Evolutionary conservation across 2,888 invertebrate genomes (phyloP).

Genomic region (Stegophylla sp.): DNA sequence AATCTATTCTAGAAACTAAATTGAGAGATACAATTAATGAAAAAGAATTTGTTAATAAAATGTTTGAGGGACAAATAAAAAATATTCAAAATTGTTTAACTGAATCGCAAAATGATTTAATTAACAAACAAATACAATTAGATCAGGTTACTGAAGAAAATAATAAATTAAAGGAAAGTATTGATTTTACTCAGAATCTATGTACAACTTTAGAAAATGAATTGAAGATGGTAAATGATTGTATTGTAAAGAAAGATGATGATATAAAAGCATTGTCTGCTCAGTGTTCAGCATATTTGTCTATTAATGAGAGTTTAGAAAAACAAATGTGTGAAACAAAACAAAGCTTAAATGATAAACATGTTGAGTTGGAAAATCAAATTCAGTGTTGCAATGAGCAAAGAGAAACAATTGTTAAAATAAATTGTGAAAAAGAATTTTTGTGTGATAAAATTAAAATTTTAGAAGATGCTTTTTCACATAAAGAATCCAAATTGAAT

Average conservation of each 20-base stretch:
- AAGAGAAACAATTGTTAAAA: slow-evolving; percentile 5
- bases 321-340: slow-evolving; percentile 27
- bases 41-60: not conserved
- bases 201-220: slow-evolving; percentile 22
- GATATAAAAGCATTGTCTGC: not conserved
- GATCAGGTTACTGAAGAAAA: slow-evolving; percentile 27
- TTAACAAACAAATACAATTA: slow-evolving; percentile 19
- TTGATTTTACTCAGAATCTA: slow-evolving; percentile 2
- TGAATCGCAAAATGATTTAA: slow-evolving; percentile 16
- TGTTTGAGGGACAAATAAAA: slow-evolving; percentile 10
- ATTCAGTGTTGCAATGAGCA: slow-evolving; percentile 24
- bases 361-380: slow-evolving; percentile 40
- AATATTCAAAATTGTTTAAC: slow-evolving; percentile 2
- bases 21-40: not conserved
- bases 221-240: not conserved
- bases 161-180: slow-evolving; percentile 19
- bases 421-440: slow-evolving; percentile 28
- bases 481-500: slow-evolving; percentile 34
- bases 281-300: not conserved
- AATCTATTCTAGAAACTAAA: not conserved
- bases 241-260: slow-evolving; percentile 34
- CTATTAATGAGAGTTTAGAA: not conserved
- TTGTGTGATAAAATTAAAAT: slow-evolving; percentile 15
- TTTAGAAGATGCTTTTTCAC: slow-evolving; percentile 30
- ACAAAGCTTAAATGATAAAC: slow-evolving; percentile 9